Percentiles rank a stretch among this genome's conserved stretches.
Evolutionary conservation across 2,888 invertebrate species (phyloP).

Genomic region (Orchesellides sinensis): DNA sequence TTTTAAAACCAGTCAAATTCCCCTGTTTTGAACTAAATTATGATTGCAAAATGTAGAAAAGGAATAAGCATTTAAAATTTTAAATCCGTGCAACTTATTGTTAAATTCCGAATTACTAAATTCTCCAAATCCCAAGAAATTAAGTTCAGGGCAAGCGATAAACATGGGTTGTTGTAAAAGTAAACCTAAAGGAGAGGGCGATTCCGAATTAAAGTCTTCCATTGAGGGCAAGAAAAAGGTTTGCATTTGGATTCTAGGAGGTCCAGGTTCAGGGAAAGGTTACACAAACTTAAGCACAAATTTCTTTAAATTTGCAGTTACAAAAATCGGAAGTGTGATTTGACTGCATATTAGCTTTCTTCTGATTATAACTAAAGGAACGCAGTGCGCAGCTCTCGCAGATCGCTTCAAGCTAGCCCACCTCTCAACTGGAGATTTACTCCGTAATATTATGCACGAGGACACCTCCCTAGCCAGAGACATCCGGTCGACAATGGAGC

Average conservation of each 20-base stretch:
- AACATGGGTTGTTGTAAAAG: conserved; percentile 1
- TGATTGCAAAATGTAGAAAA: too few relatives aligned
- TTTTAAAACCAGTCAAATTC: too few relatives aligned
- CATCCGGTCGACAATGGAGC: conserved; percentile 19
- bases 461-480: background rate
- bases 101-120: too few relatives aligned
- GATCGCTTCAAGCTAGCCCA: conserved; percentile 25
- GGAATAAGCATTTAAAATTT: too few relatives aligned
- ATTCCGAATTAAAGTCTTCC: background rate
- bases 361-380: conserved; percentile 16
- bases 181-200: background rate
- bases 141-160: too few relatives aligned
- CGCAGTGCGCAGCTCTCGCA: conserved; percentile 20
- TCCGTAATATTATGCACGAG: background rate
- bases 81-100: too few relatives aligned
- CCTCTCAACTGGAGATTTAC: conserved; percentile 31
- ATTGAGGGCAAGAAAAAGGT: conserved; percentile 27
- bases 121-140: too few relatives aligned
- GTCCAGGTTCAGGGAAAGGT: conserved; percentile 45
- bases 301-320: background rate
- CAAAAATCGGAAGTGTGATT: background rate
- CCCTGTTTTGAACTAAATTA: too few relatives aligned
- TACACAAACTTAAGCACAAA: background rate
- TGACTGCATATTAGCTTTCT: background rate
- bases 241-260: conserved; percentile 41